phyloP scores from a whole-genome alignment of 2,888 invertebrate genomes.

The Heliconius hortense region DNA sequence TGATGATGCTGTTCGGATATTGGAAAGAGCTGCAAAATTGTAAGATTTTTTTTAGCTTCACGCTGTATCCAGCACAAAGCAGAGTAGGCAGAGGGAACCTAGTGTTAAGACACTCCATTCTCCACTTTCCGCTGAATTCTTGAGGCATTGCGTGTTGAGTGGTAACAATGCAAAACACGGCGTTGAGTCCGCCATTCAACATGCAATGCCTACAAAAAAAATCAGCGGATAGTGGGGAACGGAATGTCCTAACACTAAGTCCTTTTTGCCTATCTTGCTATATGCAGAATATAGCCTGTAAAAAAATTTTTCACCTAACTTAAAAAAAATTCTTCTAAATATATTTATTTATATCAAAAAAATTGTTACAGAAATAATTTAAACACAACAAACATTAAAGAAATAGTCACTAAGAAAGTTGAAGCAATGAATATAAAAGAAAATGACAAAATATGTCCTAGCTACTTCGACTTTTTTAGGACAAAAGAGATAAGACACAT shows the following conservation, averaged over 20 bases:
- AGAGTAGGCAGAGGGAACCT: too few relatives aligned
- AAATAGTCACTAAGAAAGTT: slow-evolving; percentile 50
- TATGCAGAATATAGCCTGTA: too few relatives aligned
- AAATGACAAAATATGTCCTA: slow-evolving; percentile 43
- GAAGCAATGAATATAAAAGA: slow-evolving; percentile 48
- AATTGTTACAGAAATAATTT: slow-evolving; percentile 55
- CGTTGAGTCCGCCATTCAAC: too few relatives aligned
- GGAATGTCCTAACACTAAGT: too few relatives aligned
- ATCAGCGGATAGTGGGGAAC: too few relatives aligned
- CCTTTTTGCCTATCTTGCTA: too few relatives aligned
- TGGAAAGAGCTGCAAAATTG: slow-evolving; percentile 59
- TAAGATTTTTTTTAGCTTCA: slow-evolving; percentile 44
- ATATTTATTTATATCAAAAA: not conserved
- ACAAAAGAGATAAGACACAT: slow-evolving; percentile 50
- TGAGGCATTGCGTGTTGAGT: too few relatives aligned
- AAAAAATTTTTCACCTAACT: not conserved
- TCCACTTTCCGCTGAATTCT: not conserved
- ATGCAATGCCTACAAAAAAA: too few relatives aligned
- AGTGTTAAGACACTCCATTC: not conserved
- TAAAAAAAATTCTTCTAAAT: not conserved
- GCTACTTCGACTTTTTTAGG: slow-evolving; percentile 56
- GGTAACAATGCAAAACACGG: too few relatives aligned
- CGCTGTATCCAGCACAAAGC: too few relatives aligned
- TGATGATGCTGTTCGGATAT: slow-evolving; percentile 47
- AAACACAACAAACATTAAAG: slow-evolving; percentile 49